These are phyloP conservation scores for Drosophila multiciliata DNA, from an alignment of 2,888 invertebrate genomes.

Conservation along the genomic window DNA sequence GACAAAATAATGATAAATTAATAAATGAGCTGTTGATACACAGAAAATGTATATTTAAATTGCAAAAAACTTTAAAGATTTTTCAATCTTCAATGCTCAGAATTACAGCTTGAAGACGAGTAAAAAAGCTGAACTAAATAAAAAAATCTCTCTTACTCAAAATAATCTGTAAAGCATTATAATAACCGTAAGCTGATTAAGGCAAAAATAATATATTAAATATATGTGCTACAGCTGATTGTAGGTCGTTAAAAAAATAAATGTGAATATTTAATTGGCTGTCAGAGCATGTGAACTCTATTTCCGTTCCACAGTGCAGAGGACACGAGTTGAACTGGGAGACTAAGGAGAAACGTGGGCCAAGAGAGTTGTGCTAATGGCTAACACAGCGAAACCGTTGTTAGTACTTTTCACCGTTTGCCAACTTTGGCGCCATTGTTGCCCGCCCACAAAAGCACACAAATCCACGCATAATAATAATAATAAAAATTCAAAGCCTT, in stretches of 20 bases:
- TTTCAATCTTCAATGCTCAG: background rate
- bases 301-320: slow-evolving; percentile 22
- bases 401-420: slow-evolving; percentile 31
- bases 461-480: slow-evolving; percentile 72
- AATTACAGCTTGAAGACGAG: background rate
- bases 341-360: slow-evolving; percentile 76
- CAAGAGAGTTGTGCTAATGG: slow-evolving; percentile 75
- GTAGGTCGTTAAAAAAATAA: slow-evolving; percentile 3
- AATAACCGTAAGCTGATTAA: slow-evolving; percentile 1
- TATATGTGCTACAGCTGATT: background rate
- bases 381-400: slow-evolving; percentile 58
- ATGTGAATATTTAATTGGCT: slow-evolving; percentile 57
- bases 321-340: slow-evolving; percentile 19
- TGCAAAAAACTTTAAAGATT: background rate
- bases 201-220: slow-evolving; percentile 9
- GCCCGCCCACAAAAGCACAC: slow-evolving; percentile 18
- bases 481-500: slow-evolving; percentile 79
- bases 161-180: background rate
- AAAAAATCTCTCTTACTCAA: background rate
- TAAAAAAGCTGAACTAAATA: background rate
- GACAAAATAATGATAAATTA: background rate
- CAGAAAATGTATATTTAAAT: background rate
- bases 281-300: slow-evolving; percentile 47
- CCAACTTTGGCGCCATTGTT: slow-evolving; percentile 42
- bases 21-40: background rate